Conservation (phyloP, 2,888 invertebrate genomes). For the Athalia rosae region DNA sequence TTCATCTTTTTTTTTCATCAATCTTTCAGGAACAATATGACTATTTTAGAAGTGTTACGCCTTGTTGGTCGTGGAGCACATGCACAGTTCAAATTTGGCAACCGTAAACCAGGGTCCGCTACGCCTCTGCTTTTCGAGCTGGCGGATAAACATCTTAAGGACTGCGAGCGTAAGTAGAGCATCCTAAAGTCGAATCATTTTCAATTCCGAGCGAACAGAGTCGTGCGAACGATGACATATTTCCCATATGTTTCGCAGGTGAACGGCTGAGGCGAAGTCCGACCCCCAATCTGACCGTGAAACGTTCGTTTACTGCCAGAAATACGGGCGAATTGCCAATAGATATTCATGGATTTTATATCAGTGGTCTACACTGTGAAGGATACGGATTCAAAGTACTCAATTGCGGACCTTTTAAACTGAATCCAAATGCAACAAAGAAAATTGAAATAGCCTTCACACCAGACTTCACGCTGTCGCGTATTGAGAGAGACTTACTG, state of each 20-base stretch:
- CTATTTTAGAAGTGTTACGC: constrained; percentile 89
- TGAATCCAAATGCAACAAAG: constrained; percentile 83
- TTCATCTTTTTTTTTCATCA: constrained; percentile 2
- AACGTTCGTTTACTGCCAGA: constrained; percentile 87
- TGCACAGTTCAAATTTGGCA: constrained; percentile 92
- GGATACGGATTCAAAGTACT: constrained; percentile 87
- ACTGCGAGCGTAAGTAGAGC: constrained; percentile 76
- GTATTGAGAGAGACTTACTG: constrained; percentile 80
- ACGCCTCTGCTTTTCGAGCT: constrained; percentile 89
- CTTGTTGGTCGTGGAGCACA: constrained; percentile 89
- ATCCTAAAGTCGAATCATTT: background rate
- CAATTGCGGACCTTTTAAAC: constrained; percentile 83
- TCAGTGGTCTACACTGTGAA: constrained; percentile 82
- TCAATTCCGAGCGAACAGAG: constrained; percentile 8
- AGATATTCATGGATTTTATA: constrained; percentile 79
- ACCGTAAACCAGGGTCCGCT: constrained; percentile 86
- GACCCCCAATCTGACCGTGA: constrained; percentile 82
- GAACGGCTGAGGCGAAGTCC: constrained; percentile 68
- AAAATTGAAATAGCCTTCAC: constrained; percentile 91
- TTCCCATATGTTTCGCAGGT: constrained; percentile 49
- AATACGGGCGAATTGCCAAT: constrained; percentile 96
- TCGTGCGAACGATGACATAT: constrained; percentile 7
- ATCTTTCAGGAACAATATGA: constrained; percentile 89
- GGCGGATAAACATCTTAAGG: constrained; percentile 79
- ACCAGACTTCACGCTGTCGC: constrained; percentile 89